Percentiles rank a stretch among this genome's conserved stretches.
Evolutionary conservation across 2,113 vertebrate species (phyloP).

Genomic region (Ranitomeya imitator): DNA sequence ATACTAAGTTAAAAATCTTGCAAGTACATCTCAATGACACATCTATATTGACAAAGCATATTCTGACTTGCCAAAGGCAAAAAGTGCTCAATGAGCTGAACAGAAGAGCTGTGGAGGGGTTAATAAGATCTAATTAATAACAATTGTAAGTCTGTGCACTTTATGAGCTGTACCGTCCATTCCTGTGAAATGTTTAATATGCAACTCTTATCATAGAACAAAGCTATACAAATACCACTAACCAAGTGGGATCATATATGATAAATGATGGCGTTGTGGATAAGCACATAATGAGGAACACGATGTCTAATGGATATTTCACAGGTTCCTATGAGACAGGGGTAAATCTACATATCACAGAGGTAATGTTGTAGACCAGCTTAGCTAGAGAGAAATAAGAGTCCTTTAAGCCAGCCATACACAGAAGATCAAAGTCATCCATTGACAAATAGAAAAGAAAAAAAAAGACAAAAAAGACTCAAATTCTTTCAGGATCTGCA

Average conservation of each 20-base stretch:
- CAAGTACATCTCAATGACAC: slow-evolving; percentile 30
- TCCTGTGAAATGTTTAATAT: neutral
- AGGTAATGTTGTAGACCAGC: neutral
- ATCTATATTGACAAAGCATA: neutral
- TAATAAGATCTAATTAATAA: slow-evolving; percentile 23
- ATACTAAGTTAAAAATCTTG: slow-evolving; percentile 26
- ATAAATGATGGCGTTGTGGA: neutral
- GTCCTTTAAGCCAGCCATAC: neutral
- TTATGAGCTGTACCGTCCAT: neutral
- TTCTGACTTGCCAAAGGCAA: neutral
- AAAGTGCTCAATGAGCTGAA: neutral
- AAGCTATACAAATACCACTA: neutral
- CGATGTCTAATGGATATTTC: neutral
- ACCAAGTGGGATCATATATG: neutral
- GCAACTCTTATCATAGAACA: neutral
- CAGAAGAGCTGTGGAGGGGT: slow-evolving; percentile 8
- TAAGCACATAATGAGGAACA: slow-evolving; percentile 16
- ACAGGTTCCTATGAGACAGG: neutral
- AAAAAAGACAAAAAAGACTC: neutral
- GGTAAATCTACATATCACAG: neutral
- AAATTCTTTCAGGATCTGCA: too few relatives aligned
- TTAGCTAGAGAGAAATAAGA: neutral
- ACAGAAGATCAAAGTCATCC: neutral
- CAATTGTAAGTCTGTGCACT: neutral
- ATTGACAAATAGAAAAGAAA: neutral